phyloP scores from a whole-genome alignment of 2,888 invertebrate species.

The Hydrotaea cyrtoneurina region DNA sequence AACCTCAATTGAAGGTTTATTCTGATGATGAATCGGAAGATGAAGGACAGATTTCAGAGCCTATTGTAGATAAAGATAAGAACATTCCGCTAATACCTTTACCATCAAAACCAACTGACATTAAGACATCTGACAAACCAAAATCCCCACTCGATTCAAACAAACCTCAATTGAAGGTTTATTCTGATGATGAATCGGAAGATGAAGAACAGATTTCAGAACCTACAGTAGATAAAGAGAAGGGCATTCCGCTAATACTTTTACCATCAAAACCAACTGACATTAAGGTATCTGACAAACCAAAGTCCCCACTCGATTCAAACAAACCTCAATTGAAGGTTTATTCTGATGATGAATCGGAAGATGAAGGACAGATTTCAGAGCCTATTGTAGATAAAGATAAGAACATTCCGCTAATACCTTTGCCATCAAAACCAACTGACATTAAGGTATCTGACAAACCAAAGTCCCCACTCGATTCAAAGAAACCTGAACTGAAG shows the following conservation, averaged over 20 bases:
- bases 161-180: neutral
- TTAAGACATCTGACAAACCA: conserved; percentile 15
- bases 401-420: neutral
- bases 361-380: neutral
- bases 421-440: neutral
- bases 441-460: neutral
- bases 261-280: neutral
- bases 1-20: conserved; percentile 13
- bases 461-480: neutral
- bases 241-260: neutral
- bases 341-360: too few species aligned
- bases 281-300: neutral
- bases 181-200: conserved; percentile 52
- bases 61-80: neutral
- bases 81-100: neutral
- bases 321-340: neutral
- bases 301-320: conserved; percentile 27
- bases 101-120: neutral
- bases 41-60: neutral
- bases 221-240: neutral
- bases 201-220: neutral
- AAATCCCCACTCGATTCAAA: conserved; percentile 15
- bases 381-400: neutral
- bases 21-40: conserved; percentile 53
- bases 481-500: neutral